Base-by-base conservation (phyloP, 2,888 invertebrate genomes). In the Ornithoptera alexandrae region DNA sequence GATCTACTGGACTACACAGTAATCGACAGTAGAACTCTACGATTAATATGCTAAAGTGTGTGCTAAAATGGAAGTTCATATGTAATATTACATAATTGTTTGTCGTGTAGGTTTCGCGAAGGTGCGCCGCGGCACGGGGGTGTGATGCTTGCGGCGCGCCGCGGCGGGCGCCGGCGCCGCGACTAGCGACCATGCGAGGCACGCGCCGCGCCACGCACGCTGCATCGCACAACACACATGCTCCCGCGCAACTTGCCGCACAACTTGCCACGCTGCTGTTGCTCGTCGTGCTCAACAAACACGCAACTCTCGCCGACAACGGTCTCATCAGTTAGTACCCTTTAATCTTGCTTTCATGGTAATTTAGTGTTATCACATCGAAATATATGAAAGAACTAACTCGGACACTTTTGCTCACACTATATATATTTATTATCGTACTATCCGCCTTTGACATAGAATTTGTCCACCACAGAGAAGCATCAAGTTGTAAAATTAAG, bases 161-260 rank as follows among this genome's bases (percentile, higher is more conserved):
- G 87, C 85, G 84, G 88, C 83, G 84, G 86, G 88, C 87, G 88
- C 84, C 84, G 88, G 91, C 90, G 90, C 87, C 87, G 89, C 87
- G 86, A 84, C 84, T 89, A 89, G 87, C 79, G 80, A 85, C 89
- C 88, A 92, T 82, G 87, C 92, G 92, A 92, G 89, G 86, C 85
- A 84, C 84, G 85, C 83, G 82, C 82, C 84, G 84, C 82, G 79
- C 82, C 80, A 78, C 83, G 77, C 80, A 80, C 78, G 77, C 78
- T 84, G 84, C 82, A 81, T 81, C 81, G 81, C 80, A 84, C 74
- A 79, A 78, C 75, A 77, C 82, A 78, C 83, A 88, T 72, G 85
- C 82, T 74, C 79, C 79, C 73, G 75, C 80, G 70, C 77, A 84
- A 73, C 72, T 80, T 22, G 20, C 53, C 53, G 36, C 67, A 70